Conservation (phyloP, 2,888 invertebrate genomes). For the Vesta saturnalis region DNA sequence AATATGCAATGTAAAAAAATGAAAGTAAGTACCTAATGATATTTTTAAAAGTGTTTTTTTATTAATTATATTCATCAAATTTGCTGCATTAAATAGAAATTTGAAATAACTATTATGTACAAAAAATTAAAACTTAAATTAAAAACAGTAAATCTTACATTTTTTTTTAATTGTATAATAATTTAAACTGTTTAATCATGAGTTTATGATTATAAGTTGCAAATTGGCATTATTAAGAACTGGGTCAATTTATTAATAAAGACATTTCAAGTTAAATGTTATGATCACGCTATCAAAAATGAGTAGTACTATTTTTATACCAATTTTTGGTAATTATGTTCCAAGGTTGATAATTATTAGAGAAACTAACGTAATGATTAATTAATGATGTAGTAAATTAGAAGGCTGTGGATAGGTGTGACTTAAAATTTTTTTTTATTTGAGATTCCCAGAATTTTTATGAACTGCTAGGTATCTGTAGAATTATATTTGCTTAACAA, state of each 20-base stretch:
- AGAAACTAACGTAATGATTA: neutral
- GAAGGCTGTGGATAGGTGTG: neutral
- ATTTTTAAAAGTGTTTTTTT: too few relatives aligned
- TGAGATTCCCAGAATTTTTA: neutral
- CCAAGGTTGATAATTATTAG: slow-evolving; percentile 3
- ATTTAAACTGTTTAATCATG: too few relatives aligned
- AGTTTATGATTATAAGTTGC: neutral
- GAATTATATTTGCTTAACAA: too few relatives aligned
- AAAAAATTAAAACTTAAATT: too few relatives aligned
- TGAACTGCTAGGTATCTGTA: too few relatives aligned
- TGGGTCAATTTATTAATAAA: slow-evolving; percentile 9
- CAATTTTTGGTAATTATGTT: slow-evolving; percentile 9
- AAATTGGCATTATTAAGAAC: neutral
- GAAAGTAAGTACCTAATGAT: too few relatives aligned
- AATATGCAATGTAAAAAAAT: too few relatives aligned
- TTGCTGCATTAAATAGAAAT: too few relatives aligned
- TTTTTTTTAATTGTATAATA: neutral
- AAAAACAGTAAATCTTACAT: neutral
- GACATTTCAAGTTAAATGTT: neutral
- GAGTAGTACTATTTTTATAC: neutral
- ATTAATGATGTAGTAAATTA: slow-evolving; percentile 2
- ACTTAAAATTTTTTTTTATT: neutral
- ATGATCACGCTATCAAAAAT: neutral
- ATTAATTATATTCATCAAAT: too few relatives aligned
- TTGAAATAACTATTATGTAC: too few relatives aligned